Evolutionary conservation across 35 echinoderm and acorn worm species (phyloP).

Genomic region (Acanthaster planci): DNA sequence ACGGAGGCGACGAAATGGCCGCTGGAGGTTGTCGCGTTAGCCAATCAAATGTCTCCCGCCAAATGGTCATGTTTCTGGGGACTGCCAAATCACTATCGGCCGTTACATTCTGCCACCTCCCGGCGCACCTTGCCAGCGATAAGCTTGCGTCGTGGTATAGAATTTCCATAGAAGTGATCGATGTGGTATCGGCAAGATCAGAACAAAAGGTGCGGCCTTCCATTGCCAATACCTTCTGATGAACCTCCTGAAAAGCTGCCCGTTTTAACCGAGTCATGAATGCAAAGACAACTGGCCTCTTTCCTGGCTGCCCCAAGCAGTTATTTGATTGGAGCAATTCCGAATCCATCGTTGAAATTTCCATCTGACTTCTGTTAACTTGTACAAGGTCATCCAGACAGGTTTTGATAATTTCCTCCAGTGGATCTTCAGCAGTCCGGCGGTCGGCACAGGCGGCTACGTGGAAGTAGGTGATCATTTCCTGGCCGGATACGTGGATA

Average conservation of each 20-base stretch:
- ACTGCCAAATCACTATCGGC: no score
- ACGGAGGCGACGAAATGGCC: no score
- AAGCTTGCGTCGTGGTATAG: neutral
- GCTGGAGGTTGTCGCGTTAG: no score
- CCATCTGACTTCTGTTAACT: neutral
- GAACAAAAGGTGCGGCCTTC: neutral
- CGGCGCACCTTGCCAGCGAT: neutral
- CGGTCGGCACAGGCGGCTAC: neutral
- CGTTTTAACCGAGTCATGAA: neutral
- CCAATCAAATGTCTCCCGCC: neutral
- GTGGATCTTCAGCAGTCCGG: neutral
- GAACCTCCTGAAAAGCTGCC: neutral
- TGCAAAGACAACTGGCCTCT: neutral
- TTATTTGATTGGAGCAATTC: neutral
- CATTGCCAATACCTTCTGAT: neutral
- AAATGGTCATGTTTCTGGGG: neutral
- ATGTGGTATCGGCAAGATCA: neutral
- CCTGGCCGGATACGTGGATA: neutral
- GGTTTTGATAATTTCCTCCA: neutral
- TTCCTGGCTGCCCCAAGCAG: neutral
- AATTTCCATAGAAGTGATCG: neutral
- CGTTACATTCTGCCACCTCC: neutral
- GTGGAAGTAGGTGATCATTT: neutral
- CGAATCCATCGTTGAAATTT: neutral
- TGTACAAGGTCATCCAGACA: neutral